phyloP scores from a whole-genome alignment of 2,113 vertebrate genomes.

The Syrrhaptes paradoxus region DNA sequence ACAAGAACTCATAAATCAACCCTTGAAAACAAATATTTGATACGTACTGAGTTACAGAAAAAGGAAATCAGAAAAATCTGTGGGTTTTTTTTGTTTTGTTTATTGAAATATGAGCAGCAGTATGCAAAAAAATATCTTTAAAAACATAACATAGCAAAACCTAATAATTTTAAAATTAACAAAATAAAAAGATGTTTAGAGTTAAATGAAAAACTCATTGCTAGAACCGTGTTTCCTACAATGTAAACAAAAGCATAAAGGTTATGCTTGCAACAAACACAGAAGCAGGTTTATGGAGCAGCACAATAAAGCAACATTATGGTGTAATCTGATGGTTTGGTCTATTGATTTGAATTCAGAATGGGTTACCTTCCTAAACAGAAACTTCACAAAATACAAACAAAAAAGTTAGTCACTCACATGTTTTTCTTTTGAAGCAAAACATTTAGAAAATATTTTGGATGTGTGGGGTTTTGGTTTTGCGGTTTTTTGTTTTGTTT shows the following conservation, averaged over 20 bases:
- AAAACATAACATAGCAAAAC: conserved; percentile 75
- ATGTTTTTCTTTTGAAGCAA: background rate
- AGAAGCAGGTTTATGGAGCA: conserved; percentile 66
- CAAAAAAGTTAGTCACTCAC: background rate
- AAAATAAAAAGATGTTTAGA: conserved; percentile 72
- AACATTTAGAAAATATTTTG: background rate
- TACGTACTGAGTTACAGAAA: background rate
- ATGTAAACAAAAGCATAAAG: conserved; percentile 70
- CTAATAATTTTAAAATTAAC: conserved; percentile 68
- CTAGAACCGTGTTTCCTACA: conserved; percentile 69
- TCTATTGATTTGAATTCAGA: conserved; percentile 53
- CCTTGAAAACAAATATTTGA: background rate
- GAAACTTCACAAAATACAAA: background rate
- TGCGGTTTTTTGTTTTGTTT: background rate
- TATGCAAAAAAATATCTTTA: conserved; percentile 79
- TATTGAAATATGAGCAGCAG: conserved; percentile 79
- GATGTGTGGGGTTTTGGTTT: too few relatives aligned
- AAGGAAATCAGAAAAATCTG: background rate
- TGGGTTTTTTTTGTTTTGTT: conserved; percentile 56
- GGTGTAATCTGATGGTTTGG: conserved; percentile 30
- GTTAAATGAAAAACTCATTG: conserved; percentile 59
- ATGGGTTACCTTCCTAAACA: conserved; percentile 9
- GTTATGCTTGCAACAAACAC: conserved; percentile 60
- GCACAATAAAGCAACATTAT: conserved; percentile 44
- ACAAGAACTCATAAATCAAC: background rate